Base-by-base conservation (phyloP, 2,113 vertebrate genomes). In the Progne subis region DNA sequence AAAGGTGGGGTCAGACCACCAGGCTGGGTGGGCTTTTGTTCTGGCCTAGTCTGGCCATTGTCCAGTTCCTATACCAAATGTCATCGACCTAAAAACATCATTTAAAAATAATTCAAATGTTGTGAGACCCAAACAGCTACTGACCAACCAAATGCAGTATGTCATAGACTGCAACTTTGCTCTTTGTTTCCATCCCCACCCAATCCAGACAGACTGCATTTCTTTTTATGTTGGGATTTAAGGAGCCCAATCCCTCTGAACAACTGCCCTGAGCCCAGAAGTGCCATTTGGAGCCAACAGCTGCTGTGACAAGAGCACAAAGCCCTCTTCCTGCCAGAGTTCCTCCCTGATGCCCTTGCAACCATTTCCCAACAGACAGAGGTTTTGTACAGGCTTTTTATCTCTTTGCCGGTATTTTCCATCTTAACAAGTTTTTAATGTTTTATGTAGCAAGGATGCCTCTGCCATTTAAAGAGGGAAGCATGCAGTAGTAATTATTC, bases 391-490 rank as follows among this genome's bases (percentile, higher is more conserved):
- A 1, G 39, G 23, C 24, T 79, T 92, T 80, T 88, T 23, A 29
- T 47, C 55, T 81, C 37, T 32, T 92, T n/a, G 25, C 26, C 47
- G 57, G 39, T 53, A 70, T 91, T 94, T 91, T 75, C 78, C 79
- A 80, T 43, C 90, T 77, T 82, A 70, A 44, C 25, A 81, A 69
- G n/a, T 91, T 92, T 82, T 70, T 74, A 76, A 86, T 80, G 75
- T 52, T 79, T 88, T 80, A 61, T 92, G 76, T 34, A 82, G 87
- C 75, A 88, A 85, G 78, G 90, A 91, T 85, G 56, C 18, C 70
- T 60, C 79, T 88, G 76, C 56, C 82, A 92, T 92, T 90, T 71
- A 71, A 63, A 92, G 31, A 88, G 65, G 55, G 70, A 95, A 94
- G 56, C 31, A 70, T 6, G 47, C 59, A 77, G 47, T 28, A 86